Percentiles rank a stretch among this genome's conserved stretches.
phyloP scores from a whole-genome alignment of 2,113 vertebrate species.

The Bos taurus region DNA sequence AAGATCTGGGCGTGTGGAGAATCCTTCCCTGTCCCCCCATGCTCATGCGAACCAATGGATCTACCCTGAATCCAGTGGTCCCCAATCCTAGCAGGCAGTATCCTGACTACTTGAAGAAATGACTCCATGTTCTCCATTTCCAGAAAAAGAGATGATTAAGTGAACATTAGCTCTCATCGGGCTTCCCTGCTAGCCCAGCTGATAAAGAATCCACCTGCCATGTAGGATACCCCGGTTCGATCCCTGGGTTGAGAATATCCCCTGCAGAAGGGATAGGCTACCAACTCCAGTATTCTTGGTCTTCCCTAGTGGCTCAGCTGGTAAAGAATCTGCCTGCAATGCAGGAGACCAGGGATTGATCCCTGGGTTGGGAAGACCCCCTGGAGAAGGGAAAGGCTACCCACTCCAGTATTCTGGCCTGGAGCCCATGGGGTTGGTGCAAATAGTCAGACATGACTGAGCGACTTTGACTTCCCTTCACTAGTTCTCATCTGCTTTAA shows the following conservation, averaged over 20 bases:
- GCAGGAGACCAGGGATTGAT: too few species aligned
- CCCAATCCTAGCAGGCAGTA: not conserved
- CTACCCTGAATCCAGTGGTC: fast-evolving
- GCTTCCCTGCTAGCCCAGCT: not conserved
- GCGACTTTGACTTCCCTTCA: not conserved
- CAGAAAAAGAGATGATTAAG: not conserved
- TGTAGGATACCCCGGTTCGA: fast-evolving
- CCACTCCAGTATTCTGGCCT: not conserved
- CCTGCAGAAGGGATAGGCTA: too few species aligned
- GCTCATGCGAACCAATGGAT: fast-evolving
- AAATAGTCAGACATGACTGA: not conserved
- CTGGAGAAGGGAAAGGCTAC: too few species aligned
- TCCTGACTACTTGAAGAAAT: not conserved
- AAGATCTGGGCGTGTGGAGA: fast-evolving
- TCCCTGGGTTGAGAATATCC: too few species aligned
- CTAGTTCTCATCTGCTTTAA: not conserved
- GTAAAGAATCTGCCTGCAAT: too few species aligned
- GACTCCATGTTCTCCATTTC: not conserved
- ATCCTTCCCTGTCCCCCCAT: fast-evolving
- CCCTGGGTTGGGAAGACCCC: too few species aligned
- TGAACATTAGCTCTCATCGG: not conserved
- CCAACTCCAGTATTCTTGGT: too few species aligned
- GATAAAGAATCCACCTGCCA: too few species aligned
- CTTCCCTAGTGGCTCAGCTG: too few species aligned
- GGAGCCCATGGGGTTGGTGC: not conserved